These are phyloP conservation scores for Fulica atra DNA, from an alignment of 2,113 vertebrate species.

Conservation along the genomic window DNA sequence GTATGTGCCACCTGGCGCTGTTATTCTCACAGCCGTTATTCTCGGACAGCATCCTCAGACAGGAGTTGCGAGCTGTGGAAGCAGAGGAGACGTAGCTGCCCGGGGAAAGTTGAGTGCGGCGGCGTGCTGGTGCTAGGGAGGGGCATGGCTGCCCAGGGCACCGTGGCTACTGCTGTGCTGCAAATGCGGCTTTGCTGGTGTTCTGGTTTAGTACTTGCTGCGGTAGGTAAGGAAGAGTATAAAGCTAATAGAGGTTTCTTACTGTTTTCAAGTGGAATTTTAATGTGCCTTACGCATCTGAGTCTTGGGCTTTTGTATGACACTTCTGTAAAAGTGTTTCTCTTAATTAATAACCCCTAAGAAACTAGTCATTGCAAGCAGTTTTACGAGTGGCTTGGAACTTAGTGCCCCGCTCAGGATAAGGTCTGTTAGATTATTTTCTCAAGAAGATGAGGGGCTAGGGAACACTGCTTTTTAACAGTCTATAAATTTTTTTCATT, in stretches of 20 bases:
- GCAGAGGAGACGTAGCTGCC: rapidly evolving
- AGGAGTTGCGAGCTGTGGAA: not conserved
- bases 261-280: not conserved
- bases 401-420: not conserved
- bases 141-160: not conserved
- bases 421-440: not conserved
- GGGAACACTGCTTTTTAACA: not conserved
- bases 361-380: not conserved
- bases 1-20: not conserved
- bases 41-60: not conserved
- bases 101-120: not conserved
- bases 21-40: rapidly evolving
- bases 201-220: not conserved
- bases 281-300: not conserved
- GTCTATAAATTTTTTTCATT: not conserved
- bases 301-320: not conserved
- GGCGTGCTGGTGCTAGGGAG: not conserved
- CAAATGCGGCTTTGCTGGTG: rapidly evolving
- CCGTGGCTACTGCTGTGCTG: rapidly evolving
- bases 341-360: not conserved
- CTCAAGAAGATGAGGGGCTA: not conserved
- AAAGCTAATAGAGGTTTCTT: not conserved
- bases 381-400: not conserved
- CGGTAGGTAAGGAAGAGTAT: not conserved
- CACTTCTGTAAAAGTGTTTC: not conserved